These are phyloP conservation scores for Xestia rhomboidea DNA, from an alignment of 2,888 invertebrate genomes.

Conservation along the genomic window DNA sequence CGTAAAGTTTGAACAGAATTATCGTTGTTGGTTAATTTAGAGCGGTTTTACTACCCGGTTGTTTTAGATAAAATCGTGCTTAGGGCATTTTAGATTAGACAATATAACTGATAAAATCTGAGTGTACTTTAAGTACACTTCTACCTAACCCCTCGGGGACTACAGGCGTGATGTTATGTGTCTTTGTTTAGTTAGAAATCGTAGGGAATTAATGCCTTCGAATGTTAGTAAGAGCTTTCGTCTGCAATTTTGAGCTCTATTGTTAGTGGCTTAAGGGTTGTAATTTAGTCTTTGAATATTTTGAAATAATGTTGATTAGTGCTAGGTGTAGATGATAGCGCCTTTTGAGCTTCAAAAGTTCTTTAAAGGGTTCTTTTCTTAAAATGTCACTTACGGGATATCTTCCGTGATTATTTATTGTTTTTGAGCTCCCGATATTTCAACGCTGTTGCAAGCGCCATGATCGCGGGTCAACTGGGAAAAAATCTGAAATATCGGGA, in stretches of 20 bases:
- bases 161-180: background rate
- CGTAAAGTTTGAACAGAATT: background rate
- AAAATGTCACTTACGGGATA: too few relatives aligned
- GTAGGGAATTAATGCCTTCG: background rate
- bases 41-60: background rate
- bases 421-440: too few relatives aligned
- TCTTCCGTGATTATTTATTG: too few relatives aligned
- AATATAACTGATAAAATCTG: background rate
- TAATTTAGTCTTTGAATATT: constrained; percentile 21
- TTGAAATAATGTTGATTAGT: constrained; percentile 20
- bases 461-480: too few relatives aligned
- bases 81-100: constrained; percentile 1
- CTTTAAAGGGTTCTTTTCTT: too few relatives aligned
- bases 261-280: constrained; percentile 20
- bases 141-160: background rate
- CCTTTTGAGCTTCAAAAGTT: background rate
- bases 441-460: too few relatives aligned
- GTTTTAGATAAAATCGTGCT: background rate
- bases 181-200: background rate
- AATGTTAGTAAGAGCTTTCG: background rate
- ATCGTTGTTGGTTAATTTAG: background rate
- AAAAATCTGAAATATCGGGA: too few relatives aligned
- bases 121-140: background rate
- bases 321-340: background rate
- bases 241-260: background rate